Evolutionary conservation across 2,113 vertebrate species (phyloP), one percentile per base, ranked within the genome.

Genomic region (Ptilonorhynchus violaceus): DNA sequence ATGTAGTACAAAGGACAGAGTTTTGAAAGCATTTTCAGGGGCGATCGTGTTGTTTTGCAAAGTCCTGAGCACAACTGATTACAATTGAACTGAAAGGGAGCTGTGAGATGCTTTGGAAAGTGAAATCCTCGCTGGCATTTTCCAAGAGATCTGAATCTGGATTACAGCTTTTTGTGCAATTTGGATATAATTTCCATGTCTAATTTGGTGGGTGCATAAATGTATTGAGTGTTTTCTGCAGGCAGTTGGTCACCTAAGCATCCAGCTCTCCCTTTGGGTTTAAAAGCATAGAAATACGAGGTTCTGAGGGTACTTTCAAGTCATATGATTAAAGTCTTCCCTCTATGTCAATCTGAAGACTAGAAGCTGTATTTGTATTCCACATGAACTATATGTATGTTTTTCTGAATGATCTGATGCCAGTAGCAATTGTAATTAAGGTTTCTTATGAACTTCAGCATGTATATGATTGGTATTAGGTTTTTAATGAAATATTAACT

Each of bases 1-100:
- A 92, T 0, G n/a, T 62, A 59, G 35, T 63, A 95, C 94, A 95
- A 96, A 96, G 47, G 70, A 96, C 47, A 17, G 68, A 73, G 87
- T 87, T 97, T 93, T 88, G 92, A 93, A 91, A 89, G 89, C 91
- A 33, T 89, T 95, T 87, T 76, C 44, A 15, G 91, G 46, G 78
- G 81, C 0, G 74, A 84, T 92, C 80, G 4, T 25, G 69, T 44
- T 81, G 60, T 92, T 94, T 92, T 63, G 68, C 41, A 35, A 66
- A 90, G 72, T 93, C 91, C 95, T 50, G 91, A 73, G 91, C 88
- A 82, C 28, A 87, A 96, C 83, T 64, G 94, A 89, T 84, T 94
- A 96, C 95, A 96, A 97, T 91, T 89, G 84, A 84, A 63, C 80
- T 93, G 76, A 92, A 96, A 78, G 80, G 47, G 52, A 93, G 53